Conservation (phyloP, 2,797 vertebrate genomes). For the Spinibarbus caldwelli region DNA sequence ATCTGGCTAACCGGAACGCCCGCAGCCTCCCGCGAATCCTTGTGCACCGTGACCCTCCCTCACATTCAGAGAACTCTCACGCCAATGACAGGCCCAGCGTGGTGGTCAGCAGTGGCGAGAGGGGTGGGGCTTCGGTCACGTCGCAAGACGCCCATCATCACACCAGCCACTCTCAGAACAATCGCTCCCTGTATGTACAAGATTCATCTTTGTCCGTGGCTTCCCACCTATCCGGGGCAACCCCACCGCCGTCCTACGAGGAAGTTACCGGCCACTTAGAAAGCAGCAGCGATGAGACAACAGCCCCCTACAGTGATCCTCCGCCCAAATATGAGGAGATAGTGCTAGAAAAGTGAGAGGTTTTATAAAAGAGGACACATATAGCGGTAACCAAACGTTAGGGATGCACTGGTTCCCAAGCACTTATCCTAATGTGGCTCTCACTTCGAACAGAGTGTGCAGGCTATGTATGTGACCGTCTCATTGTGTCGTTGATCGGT, state of each 20-base stretch:
- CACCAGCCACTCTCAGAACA: conserved; percentile 68
- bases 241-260: conserved; percentile 87
- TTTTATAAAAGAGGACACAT: neutral
- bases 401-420: conserved; percentile 35
- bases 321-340: conserved; percentile 91
- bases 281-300: conserved; percentile 82
- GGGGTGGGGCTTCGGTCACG: conserved; percentile 56
- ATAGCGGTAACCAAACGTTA: neutral
- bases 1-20: conserved; percentile 79
- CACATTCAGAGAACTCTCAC: conserved; percentile 68
- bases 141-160: conserved; percentile 55
- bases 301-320: conserved; percentile 80
- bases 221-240: conserved; percentile 83
- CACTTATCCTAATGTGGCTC: conserved; percentile 21
- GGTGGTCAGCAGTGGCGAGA: conserved; percentile 60
- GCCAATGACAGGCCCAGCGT: conserved; percentile 61
- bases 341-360: conserved; percentile 73
- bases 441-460: conserved; percentile 9
- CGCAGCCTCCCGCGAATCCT: conserved; percentile 85
- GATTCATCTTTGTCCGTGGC: conserved; percentile 77
- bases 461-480: conserved; percentile 18
- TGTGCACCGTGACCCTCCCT: conserved; percentile 80
- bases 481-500: conserved; percentile 7
- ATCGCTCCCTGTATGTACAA: conserved; percentile 76
- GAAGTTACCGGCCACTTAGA: conserved; percentile 87